These are phyloP conservation scores for Bugula neritina DNA, from an alignment of 2,888 invertebrate genomes.

Conservation along the genomic window DNA sequence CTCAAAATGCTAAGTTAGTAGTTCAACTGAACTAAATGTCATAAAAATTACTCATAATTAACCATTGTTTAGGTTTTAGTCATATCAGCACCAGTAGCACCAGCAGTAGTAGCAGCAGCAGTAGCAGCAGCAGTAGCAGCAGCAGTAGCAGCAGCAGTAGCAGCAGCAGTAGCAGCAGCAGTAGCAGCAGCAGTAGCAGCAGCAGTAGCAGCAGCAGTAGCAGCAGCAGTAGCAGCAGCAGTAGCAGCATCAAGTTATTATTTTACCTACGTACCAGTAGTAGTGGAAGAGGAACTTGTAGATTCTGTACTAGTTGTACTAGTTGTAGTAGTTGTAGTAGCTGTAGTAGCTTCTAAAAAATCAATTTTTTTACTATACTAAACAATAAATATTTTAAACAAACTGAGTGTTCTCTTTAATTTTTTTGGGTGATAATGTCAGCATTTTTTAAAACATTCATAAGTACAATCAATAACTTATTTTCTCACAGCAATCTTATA, in stretches of 20 bases:
- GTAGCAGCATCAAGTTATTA: neutral
- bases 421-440: too few relatives aligned
- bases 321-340: neutral
- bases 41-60: neutral
- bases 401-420: too few relatives aligned
- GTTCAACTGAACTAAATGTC: too few relatives aligned
- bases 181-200: neutral
- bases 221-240: neutral
- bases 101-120: slow-evolving; percentile 4
- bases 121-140: neutral
- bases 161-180: neutral
- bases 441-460: too few relatives aligned
- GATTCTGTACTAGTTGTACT: neutral
- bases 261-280: neutral
- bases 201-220: neutral
- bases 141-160: neutral
- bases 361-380: too few relatives aligned
- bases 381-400: too few relatives aligned
- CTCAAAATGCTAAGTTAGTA: too few relatives aligned
- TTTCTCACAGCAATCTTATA: too few relatives aligned
- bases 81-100: slow-evolving; percentile 5
- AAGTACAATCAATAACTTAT: too few relatives aligned
- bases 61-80: neutral
- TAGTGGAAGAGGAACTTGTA: neutral
- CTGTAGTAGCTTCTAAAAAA: too few relatives aligned